phyloP scores from a whole-genome alignment of 2,113 vertebrate genomes.

The Gambusia affinis region DNA sequence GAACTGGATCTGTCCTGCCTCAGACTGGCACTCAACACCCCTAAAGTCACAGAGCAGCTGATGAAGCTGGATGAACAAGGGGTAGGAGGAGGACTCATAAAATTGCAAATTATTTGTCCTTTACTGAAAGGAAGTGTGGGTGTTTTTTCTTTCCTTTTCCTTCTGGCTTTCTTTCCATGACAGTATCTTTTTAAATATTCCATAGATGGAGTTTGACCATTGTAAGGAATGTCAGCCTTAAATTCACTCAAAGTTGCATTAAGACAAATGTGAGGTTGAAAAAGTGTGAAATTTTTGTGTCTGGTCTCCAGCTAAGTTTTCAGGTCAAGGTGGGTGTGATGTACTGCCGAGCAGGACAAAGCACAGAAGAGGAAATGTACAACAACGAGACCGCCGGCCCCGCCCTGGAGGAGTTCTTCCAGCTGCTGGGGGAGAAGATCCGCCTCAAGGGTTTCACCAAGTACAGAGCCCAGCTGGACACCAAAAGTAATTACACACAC shows the following conservation, averaged over 20 bases:
- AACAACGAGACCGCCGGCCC: slow-evolving; percentile 92
- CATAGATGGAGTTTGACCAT: no score
- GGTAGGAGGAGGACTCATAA: slow-evolving; percentile 71
- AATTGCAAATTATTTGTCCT: background rate
- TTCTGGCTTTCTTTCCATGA: no score
- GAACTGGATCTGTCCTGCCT: slow-evolving; percentile 92
- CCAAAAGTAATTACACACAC: slow-evolving; percentile 84
- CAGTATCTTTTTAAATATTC: no score
- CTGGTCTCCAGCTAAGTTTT: slow-evolving; percentile 87
- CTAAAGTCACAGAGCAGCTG: slow-evolving; percentile 95
- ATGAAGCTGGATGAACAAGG: slow-evolving; percentile 98
- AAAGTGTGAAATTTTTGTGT: background rate
- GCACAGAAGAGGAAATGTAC: slow-evolving; percentile 97
- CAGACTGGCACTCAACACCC: slow-evolving; percentile 92
- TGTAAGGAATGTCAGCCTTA: no score
- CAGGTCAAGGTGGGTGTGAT: slow-evolving; percentile 96
- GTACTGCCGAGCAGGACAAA: slow-evolving; percentile 94
- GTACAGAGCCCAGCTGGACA: slow-evolving; percentile 95
- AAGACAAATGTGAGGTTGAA: background rate
- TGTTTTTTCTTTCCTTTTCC: background rate
- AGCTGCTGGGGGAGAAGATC: slow-evolving; percentile 91
- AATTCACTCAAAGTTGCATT: no score
- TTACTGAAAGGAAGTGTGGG: background rate
- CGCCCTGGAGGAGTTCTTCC: slow-evolving; percentile 94
- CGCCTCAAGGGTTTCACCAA: slow-evolving; percentile 95